phyloP scores from a whole-genome alignment of 2,888 invertebrate genomes.

The Dyspetes luteomarginatus region DNA sequence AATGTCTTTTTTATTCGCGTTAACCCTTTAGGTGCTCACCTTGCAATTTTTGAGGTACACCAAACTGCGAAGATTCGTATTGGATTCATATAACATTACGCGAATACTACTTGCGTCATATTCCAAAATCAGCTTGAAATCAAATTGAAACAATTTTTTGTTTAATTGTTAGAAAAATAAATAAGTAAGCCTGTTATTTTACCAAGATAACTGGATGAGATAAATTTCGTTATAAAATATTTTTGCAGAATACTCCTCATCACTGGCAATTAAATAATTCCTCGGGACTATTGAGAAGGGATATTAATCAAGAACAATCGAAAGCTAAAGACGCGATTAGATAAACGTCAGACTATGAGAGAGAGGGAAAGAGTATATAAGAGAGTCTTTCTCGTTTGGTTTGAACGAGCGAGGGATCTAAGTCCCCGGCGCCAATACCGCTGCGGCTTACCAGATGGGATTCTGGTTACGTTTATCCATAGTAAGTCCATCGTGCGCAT shows the following conservation, averaged over 20 bases:
- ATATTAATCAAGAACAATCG: slow-evolving; percentile 53
- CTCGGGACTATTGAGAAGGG: background rate
- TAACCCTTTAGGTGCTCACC: too few relatives aligned
- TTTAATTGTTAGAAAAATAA: too few relatives aligned
- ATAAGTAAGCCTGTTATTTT: too few relatives aligned
- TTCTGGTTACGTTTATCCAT: slow-evolving; percentile 81
- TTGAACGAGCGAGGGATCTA: slow-evolving; percentile 40
- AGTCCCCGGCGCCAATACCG: slow-evolving; percentile 54
- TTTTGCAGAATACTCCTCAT: background rate
- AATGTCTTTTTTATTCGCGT: background rate
- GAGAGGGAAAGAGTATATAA: slow-evolving; percentile 6
- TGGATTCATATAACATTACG: background rate
- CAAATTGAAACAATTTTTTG: too few relatives aligned
- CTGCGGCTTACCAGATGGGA: slow-evolving; percentile 80
- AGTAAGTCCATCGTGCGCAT: slow-evolving; percentile 72
- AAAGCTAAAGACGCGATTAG: slow-evolving; percentile 37
- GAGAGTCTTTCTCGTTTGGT: slow-evolving; percentile 28
- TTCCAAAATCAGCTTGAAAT: background rate
- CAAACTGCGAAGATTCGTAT: background rate
- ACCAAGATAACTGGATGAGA: too few relatives aligned
- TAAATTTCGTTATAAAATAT: background rate
- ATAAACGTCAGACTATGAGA: slow-evolving; percentile 28
- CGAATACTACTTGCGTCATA: background rate
- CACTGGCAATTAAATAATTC: background rate
- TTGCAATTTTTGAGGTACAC: background rate